Percentiles rank a stretch among this genome's conserved stretches.
Conservation (phyloP, 2,888 invertebrate species). For the Vanessa cardui region DNA sequence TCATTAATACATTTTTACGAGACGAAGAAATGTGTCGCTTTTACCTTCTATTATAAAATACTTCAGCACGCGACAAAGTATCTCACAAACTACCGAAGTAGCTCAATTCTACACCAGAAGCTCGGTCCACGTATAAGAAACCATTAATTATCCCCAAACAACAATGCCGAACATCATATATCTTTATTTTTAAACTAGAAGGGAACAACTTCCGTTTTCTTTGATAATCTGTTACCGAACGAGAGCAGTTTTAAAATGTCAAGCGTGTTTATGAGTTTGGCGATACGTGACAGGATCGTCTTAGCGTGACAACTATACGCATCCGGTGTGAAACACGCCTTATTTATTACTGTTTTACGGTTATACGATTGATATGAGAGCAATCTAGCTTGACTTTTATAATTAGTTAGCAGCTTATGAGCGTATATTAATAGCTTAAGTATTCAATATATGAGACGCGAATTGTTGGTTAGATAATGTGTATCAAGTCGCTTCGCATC, state of each 20-base stretch:
- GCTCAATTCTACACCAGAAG: background rate
- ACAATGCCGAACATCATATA: conserved; percentile 33
- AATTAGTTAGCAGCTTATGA: no score
- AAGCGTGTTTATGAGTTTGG: conserved; percentile 41
- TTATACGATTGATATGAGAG: conserved; percentile 18
- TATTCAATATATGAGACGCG: no score
- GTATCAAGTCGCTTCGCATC: no score
- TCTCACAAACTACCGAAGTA: no score
- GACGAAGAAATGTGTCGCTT: no score
- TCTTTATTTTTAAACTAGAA: conserved; percentile 41
- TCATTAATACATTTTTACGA: no score
- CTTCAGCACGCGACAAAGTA: no score
- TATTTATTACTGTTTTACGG: conserved; percentile 57
- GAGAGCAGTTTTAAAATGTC: conserved; percentile 34
- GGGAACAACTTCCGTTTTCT: conserved; percentile 41
- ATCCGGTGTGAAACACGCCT: conserved; percentile 56
- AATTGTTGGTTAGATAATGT: no score
- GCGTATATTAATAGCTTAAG: no score
- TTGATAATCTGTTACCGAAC: conserved; percentile 36
- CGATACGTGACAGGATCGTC: conserved; percentile 39
- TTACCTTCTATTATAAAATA: no score
- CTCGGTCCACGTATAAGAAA: conserved; percentile 7
- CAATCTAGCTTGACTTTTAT: conserved; percentile 1
- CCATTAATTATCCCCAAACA: conserved; percentile 34
- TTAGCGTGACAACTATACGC: conserved; percentile 54